Percentiles rank a stretch among this genome's conserved stretches.
phyloP scores from a whole-genome alignment of 2,888 invertebrate species.

The Oscheius sp. region DNA sequence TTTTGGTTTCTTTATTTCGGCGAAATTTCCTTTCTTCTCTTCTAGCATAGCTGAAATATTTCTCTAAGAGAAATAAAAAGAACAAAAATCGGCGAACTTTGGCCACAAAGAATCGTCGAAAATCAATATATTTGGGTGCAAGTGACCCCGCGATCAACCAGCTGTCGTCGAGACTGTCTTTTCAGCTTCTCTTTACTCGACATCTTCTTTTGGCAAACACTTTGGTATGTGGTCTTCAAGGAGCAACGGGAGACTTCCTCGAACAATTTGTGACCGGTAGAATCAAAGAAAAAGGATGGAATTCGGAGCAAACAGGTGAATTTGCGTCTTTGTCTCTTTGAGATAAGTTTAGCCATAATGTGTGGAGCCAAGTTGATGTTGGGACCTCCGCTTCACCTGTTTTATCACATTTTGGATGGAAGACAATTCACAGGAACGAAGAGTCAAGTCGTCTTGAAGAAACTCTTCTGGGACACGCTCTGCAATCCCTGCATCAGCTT shows the following conservation, averaged over 20 bases:
- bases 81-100: not conserved
- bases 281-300: constrained; percentile 43
- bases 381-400: constrained; percentile 45
- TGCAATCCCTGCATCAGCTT: constrained; percentile 45
- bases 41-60: not conserved
- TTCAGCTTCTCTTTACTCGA: constrained; percentile 34
- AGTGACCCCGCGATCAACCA: not conserved
- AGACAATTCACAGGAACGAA: constrained; percentile 38
- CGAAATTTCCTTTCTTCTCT: not conserved
- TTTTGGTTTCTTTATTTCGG: not conserved
- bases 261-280: constrained; percentile 47
- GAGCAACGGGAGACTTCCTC: constrained; percentile 45
- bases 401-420: constrained; percentile 43
- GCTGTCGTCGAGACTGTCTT: not conserved
- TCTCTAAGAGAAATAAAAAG: not conserved
- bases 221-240: constrained; percentile 38
- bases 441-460: constrained; percentile 37
- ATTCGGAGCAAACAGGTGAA: constrained; percentile 46
- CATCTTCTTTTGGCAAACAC: constrained; percentile 44
- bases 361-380: constrained; percentile 44
- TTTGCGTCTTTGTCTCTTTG: not conserved
- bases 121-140: not conserved
- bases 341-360: constrained; percentile 40
- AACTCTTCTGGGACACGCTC: constrained; percentile 43
- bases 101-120: not conserved